Evolutionary conservation across 2,797 vertebrate genomes (phyloP).

Genomic region (Todus mexicanus): DNA sequence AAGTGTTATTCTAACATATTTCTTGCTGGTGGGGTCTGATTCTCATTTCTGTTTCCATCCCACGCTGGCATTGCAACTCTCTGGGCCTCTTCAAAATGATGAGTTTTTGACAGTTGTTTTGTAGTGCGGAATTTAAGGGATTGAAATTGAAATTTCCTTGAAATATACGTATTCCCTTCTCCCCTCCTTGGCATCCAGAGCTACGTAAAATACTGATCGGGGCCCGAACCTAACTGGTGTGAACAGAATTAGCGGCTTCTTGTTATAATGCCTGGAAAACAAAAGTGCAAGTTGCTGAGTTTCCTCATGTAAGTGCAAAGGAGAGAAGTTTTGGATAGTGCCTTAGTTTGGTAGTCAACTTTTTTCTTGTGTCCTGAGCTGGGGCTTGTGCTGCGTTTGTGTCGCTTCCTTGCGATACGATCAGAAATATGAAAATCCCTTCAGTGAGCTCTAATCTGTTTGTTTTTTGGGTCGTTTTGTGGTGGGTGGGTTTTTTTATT

Average conservation of each 20-base stretch:
- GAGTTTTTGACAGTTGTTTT: neutral
- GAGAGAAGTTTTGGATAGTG: neutral
- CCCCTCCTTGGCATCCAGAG: neutral
- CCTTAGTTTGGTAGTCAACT: neutral
- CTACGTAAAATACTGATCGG: neutral
- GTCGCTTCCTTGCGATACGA: constrained; percentile 28
- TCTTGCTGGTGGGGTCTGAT: neutral
- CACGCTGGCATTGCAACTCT: neutral
- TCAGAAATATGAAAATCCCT: constrained; percentile 1
- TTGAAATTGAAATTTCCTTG: too few relatives aligned
- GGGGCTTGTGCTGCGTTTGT: constrained; percentile 14
- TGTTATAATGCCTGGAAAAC: neutral
- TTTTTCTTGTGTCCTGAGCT: neutral
- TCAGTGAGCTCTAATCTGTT: constrained; percentile 69
- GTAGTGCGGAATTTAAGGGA: too few relatives aligned
- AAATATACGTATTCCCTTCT: neutral
- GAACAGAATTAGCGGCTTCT: neutral
- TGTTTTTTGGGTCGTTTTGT: neutral
- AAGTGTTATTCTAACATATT: neutral
- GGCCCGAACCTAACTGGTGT: neutral
- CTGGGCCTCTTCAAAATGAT: neutral
- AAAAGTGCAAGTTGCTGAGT: neutral
- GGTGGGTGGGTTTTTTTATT: neutral
- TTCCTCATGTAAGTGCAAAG: neutral
- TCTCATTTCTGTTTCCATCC: neutral